Conservation (phyloP, 2,888 invertebrate genomes). For the Limenitis camilla region DNA sequence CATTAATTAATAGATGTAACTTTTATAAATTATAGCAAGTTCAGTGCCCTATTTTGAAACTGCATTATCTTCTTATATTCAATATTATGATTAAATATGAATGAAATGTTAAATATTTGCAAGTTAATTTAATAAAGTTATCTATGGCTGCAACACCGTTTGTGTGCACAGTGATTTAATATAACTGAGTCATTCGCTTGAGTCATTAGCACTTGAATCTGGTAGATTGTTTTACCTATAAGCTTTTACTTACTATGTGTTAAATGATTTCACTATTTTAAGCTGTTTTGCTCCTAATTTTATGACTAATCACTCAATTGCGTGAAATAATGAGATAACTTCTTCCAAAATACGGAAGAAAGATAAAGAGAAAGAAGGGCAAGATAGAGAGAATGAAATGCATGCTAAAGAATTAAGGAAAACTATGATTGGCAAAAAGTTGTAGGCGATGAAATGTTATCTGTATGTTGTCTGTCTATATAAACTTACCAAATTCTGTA, state of each 20-base stretch:
- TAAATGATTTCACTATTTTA: neutral
- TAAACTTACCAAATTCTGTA: constrained; percentile 53
- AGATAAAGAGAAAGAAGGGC: no score
- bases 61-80: no score
- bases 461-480: no score
- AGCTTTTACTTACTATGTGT: neutral
- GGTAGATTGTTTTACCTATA: neutral
- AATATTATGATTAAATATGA: neutral
- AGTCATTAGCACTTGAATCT: constrained; percentile 11
- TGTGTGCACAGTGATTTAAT: constrained; percentile 37
- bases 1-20: neutral
- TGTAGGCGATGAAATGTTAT: no score
- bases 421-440: no score
- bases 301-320: constrained; percentile 14
- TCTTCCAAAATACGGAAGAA: no score
- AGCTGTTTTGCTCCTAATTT: neutral
- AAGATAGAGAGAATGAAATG: no score
- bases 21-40: neutral
- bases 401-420: no score
- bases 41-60: neutral
- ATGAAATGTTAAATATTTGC: neutral
- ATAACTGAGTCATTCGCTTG: constrained; percentile 35
- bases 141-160: constrained; percentile 34
- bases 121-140: constrained; percentile 19
- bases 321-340: no score